Conservation (phyloP, 2,888 invertebrate genomes). For the Spodoptera littoralis region DNA sequence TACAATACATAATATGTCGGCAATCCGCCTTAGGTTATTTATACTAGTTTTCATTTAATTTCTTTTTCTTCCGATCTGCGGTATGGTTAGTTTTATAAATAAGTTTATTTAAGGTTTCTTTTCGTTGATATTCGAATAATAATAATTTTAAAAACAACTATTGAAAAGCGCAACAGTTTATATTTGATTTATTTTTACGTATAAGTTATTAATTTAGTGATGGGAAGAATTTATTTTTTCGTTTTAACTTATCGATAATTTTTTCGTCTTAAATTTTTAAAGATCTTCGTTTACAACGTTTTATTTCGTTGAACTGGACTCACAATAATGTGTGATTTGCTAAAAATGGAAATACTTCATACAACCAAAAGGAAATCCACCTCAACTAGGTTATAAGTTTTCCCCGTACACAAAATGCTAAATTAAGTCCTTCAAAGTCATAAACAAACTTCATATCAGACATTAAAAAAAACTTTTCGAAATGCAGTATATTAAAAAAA, state of each 20-base stretch:
- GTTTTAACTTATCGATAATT: not conserved
- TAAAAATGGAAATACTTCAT: slow-evolving; percentile 74
- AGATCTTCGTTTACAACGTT: slow-evolving; percentile 29
- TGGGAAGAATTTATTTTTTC: slow-evolving; percentile 12
- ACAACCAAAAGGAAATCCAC: slow-evolving; percentile 84
- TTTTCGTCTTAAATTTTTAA: slow-evolving; percentile 5
- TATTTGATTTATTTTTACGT: not conserved
- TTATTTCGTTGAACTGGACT: slow-evolving; percentile 26
- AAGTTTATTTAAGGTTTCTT: not conserved
- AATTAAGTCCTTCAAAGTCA: not conserved
- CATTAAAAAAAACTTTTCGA: not conserved
- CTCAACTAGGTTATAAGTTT: slow-evolving; percentile 68
- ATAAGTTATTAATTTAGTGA: not conserved
- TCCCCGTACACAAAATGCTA: slow-evolving; percentile 35
- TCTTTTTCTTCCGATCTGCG: slow-evolving; percentile 12
- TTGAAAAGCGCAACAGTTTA: slow-evolving; percentile 33
- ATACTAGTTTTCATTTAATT: slow-evolving; percentile 22
- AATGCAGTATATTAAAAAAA: no score
- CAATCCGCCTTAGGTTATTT: slow-evolving; percentile 70
- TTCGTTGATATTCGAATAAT: slow-evolving; percentile 9
- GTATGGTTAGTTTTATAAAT: slow-evolving; percentile 4
- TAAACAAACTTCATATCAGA: no score
- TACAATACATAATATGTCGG: slow-evolving; percentile 62
- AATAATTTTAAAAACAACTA: slow-evolving; percentile 17
- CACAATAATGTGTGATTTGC: slow-evolving; percentile 44